Base-by-base conservation (phyloP, 2,888 invertebrate species). In the Lissocephala sabroskyi region DNA sequence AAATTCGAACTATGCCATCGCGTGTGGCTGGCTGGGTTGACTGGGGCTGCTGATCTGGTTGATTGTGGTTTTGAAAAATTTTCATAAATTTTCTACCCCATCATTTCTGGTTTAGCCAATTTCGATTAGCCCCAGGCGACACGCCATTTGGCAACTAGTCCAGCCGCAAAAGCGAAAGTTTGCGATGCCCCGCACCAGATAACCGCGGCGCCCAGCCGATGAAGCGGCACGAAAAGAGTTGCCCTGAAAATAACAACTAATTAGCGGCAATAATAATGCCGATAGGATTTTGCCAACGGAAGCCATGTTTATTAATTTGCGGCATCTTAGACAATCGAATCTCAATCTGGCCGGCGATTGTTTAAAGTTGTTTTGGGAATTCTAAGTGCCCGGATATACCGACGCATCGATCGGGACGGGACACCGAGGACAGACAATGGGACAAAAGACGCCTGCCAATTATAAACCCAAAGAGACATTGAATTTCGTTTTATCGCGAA, bases 391-490 rank as follows among this genome's bases (percentile, higher is more conserved):
- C n/a, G n/a, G n/a, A 23, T 5, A 23, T 23, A 23, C 3, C 3
- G 7, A 3, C 23, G 23, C 28, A 37, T 11, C 35, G 17, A 30
- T 17, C 16, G 18, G 7, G 17, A 18, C 41, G 23, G 30, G n/a
- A n/a, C n/a, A n/a, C n/a, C n/a, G 18, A 18, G 17, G 17, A 45
- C 51, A 54, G 45, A 23, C 23, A 23, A n/a, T 23, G 7, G 23
- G 23, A 23, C n/a, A n/a, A 56, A 57, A 52, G 61, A 59, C 59
- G 1, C 62, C 52, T 73, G 71, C 76, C 71, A 73, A 73, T 73
- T 73, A 73, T 71, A 73, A 76, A 70, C 76, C 59, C 59, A 79
- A n/a, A n/a, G n/a, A 73, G 65, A 73, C 71, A 73, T 73, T 73
- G 71, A 73, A 73, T 73, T 77, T 73, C 77, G 71, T 56, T 73